Evolutionary conservation across 1,140 invertebrate genomes (phyloP).

Genomic region (Aporrectodea caliginosa): DNA sequence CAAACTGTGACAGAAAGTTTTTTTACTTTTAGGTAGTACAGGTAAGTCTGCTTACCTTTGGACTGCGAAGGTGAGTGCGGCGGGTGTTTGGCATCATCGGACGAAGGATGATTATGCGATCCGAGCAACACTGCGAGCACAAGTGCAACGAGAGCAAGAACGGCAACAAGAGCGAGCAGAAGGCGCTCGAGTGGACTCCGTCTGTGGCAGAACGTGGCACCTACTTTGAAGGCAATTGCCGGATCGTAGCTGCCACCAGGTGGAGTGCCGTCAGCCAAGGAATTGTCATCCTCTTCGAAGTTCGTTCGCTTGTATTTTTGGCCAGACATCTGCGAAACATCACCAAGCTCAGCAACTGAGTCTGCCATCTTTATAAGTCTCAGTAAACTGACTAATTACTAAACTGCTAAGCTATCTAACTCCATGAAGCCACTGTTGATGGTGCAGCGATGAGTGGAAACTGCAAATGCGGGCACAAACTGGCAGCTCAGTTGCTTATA

Average conservation of each 20-base stretch:
- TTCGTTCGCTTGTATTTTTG: conserved; percentile 57
- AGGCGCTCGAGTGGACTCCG: conserved; percentile 62
- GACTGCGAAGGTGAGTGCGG: background rate
- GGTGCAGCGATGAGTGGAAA: too few species aligned
- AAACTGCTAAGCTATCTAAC: too few species aligned
- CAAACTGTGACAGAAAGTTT: too few species aligned
- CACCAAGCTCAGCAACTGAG: background rate
- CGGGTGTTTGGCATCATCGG: background rate
- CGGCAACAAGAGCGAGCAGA: conserved; percentile 48
- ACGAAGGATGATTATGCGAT: background rate
- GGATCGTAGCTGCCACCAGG: conserved; percentile 39
- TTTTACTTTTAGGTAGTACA: too few species aligned
- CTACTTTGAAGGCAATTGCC: conserved; percentile 45
- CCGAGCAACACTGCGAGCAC: conserved; percentile 52
- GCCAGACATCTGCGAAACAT: conserved; percentile 55
- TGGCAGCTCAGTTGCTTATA: too few species aligned
- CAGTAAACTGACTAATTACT: too few species aligned
- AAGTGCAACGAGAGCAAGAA: conserved; percentile 52
- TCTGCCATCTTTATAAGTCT: too few species aligned
- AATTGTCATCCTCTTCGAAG: conserved; percentile 58
- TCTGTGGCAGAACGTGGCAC: conserved; percentile 63
- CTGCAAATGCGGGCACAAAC: too few species aligned
- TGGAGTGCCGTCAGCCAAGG: conserved; percentile 47
- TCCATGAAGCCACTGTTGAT: too few species aligned
- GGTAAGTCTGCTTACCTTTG: background rate